Base-by-base conservation (phyloP, 2,113 vertebrate species). In the Caloenas nicobarica region DNA sequence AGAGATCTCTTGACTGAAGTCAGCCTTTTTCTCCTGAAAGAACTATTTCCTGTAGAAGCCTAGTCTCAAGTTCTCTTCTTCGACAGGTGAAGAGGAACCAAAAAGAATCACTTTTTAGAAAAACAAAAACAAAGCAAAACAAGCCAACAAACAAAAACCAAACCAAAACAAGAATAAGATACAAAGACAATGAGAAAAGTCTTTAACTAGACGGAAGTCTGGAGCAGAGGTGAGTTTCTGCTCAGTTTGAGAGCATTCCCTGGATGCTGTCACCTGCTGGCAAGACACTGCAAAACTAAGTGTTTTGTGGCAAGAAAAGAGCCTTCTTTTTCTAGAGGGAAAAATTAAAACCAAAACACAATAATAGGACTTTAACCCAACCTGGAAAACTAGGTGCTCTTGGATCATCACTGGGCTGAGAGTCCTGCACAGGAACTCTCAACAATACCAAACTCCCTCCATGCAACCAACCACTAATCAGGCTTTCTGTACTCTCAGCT, bases 241-340 rank as follows among this genome's bases (percentile, higher is more conserved):
- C 48, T 60, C 31, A 3, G 51, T 25, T 68, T n/a, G 29, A n/a
- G 24, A 57, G 33, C 38, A 33, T 50, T 58, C 42, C 34, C 34
- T 7, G 40, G 68, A 71, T 38, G 62, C 72, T 92, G 51, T 17
- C 89, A 71, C 42, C 91, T 88, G 82, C 78, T 85, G 86, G 46
- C 73, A 87, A 56, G 10, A 73, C 4, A 65, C 14, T 4, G 31
- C 29, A 34, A 81, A 86, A 57, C 33, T 13, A 2, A 0, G 36
- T 46, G 12, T 9, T 68, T 19, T 68, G 34, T 15, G 48, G 24
- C 14, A 33, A 42, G 44, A 70, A 60, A 87, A 60, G 2, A 51
- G 11, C 10, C 1, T 60, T 23, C 6, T 3, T 7, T 46, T 9
- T 46, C 42, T 31, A 36, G 42, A 13, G 11, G 6, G 9, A 31